These are phyloP conservation scores for Dufourea novaeangliae DNA, from an alignment of 1,140 invertebrate species.

Conservation along the genomic window DNA sequence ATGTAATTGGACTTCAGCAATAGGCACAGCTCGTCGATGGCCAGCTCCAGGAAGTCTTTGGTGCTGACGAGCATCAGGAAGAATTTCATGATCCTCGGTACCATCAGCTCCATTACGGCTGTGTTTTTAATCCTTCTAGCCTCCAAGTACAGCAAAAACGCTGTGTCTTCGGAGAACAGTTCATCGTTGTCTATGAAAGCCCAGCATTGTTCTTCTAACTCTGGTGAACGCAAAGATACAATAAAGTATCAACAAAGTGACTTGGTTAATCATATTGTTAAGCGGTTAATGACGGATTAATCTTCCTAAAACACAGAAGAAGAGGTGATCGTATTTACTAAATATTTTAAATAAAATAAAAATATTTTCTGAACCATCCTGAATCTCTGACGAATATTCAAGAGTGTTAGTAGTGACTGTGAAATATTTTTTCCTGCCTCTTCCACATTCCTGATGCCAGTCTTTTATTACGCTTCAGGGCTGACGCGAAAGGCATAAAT, in stretches of 20 bases:
- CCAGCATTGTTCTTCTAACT: conserved; percentile 88
- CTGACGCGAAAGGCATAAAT: not conserved
- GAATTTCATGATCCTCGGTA: conserved; percentile 87
- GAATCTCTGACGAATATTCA: no score
- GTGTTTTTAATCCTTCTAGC: conserved; percentile 82
- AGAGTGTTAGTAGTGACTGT: no score
- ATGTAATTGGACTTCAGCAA: conserved; percentile 87
- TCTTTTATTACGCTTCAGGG: not conserved
- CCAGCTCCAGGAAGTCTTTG: conserved; percentile 85
- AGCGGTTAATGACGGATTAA: no score
- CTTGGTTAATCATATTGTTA: no score
- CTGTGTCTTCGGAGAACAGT: conserved; percentile 87
- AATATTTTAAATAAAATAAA: no score
- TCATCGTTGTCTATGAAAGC: conserved; percentile 86
- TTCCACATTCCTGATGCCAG: not conserved
- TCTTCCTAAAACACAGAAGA: no score
- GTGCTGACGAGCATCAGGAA: conserved; percentile 88
- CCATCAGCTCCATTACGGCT: conserved; percentile 86
- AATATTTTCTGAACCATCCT: no score
- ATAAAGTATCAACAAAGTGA: not conserved
- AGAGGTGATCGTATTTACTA: no score
- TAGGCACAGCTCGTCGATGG: conserved; percentile 84
- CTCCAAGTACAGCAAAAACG: conserved; percentile 86
- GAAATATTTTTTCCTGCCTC: not conserved
- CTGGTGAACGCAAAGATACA: conserved; percentile 71